Conservation (phyloP, 2,888 invertebrate species). For the Trichogramma evanescens region DNA sequence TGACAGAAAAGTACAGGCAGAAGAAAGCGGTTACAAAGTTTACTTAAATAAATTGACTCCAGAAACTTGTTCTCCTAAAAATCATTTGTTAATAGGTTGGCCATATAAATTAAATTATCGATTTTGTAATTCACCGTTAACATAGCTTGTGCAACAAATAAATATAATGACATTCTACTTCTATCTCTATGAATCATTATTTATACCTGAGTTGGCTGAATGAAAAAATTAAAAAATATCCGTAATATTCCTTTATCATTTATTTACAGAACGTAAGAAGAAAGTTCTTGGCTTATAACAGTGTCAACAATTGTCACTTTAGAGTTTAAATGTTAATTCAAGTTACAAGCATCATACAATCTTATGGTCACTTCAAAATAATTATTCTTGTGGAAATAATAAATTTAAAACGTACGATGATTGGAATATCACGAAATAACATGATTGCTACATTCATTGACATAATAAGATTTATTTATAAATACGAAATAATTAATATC, state of each 20-base stretch:
- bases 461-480: constrained; percentile 21
- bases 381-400: too few species aligned
- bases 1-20: constrained; percentile 71
- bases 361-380: too few species aligned
- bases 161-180: neutral
- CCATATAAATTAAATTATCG: constrained; percentile 27
- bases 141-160: neutral
- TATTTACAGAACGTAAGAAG: constrained; percentile 13
- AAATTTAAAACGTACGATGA: too few species aligned
- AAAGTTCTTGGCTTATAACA: neutral
- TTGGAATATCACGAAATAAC: too few species aligned
- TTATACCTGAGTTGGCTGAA: neutral
- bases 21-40: constrained; percentile 69
- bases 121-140: constrained; percentile 8
- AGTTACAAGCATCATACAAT: too few species aligned
- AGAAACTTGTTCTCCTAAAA: constrained; percentile 82
- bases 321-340: too few species aligned
- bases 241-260: constrained; percentile 1
- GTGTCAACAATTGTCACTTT: too few species aligned
- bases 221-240: constrained; percentile 1
- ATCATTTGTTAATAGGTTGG: constrained; percentile 73
- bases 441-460: neutral
- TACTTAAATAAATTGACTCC: constrained; percentile 72
- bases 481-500: constrained; percentile 20
- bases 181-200: neutral